Percentiles rank a stretch among this genome's conserved stretches.
phyloP scores from a whole-genome alignment of 2,797 vertebrate species.

The Anisognathus igniventris region DNA sequence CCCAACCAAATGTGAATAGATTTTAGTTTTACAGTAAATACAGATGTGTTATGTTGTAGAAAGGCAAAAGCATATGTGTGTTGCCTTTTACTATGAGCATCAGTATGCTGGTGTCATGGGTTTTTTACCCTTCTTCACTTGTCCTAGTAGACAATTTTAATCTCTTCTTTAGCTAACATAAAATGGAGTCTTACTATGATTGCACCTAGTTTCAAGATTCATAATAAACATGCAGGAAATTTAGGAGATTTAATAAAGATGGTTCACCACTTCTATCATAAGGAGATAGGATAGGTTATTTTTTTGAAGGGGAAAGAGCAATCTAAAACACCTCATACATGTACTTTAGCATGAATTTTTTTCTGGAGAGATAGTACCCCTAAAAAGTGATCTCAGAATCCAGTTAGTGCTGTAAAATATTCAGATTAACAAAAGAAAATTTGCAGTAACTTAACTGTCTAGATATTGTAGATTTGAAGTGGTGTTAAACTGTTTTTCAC shows the following conservation, averaged over 20 bases:
- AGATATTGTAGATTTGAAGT: neutral
- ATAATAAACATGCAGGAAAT: neutral
- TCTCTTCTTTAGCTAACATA: neutral
- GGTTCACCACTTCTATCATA: neutral
- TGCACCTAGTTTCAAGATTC: neutral
- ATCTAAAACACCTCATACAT: neutral
- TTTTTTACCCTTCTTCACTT: neutral
- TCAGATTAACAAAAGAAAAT: neutral
- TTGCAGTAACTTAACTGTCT: neutral
- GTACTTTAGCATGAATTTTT: neutral
- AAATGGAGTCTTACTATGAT: neutral
- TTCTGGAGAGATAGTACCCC: neutral
- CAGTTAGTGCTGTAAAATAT: neutral
- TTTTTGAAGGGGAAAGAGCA: neutral
- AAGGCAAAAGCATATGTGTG: neutral
- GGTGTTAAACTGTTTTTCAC: neutral
- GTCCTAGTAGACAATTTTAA: neutral
- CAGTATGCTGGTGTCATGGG: neutral
- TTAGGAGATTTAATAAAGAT: neutral
- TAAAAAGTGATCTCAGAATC: neutral
- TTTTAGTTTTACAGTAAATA: conserved; percentile 19
- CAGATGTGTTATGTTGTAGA: neutral
- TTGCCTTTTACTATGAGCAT: neutral
- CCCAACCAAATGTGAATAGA: neutral
- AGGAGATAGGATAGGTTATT: neutral